Evolutionary conservation across 2,113 vertebrate species (phyloP).

Genomic region (Emberiza fucata): DNA sequence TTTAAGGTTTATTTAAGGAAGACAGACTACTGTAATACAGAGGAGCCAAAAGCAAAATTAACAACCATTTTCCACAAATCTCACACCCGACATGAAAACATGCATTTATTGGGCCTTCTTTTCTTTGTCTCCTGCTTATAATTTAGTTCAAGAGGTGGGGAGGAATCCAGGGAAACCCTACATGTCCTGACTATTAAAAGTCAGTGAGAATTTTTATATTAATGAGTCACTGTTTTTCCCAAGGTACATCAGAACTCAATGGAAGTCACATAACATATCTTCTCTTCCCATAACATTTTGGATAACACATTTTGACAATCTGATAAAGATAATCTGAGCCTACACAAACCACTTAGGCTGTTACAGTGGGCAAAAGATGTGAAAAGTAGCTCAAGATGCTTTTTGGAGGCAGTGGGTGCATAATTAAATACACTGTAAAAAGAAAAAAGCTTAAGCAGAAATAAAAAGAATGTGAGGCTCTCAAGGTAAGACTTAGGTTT

Average conservation of each 20-base stretch:
- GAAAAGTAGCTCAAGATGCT: not conserved
- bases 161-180: not conserved
- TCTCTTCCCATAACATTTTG: not conserved
- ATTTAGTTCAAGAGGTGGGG: not conserved
- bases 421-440: not conserved
- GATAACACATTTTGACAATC: not conserved
- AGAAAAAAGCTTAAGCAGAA: not conserved
- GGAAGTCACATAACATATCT: not conserved
- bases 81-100: not conserved
- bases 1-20: not conserved
- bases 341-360: not conserved
- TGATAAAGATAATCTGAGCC: not conserved
- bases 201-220: not conserved
- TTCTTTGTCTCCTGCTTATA: not conserved
- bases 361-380: not conserved
- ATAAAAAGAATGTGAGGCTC: not conserved
- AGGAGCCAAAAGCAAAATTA: not conserved
- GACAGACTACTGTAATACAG: not conserved
- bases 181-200: not conserved
- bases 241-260: not conserved
- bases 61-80: not conserved
- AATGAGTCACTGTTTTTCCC: not conserved
- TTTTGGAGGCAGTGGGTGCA: not conserved
- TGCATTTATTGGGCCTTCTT: not conserved
- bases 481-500: not conserved